Conservation (phyloP, 2,888 invertebrate species). For the Gordius sp. region DNA sequence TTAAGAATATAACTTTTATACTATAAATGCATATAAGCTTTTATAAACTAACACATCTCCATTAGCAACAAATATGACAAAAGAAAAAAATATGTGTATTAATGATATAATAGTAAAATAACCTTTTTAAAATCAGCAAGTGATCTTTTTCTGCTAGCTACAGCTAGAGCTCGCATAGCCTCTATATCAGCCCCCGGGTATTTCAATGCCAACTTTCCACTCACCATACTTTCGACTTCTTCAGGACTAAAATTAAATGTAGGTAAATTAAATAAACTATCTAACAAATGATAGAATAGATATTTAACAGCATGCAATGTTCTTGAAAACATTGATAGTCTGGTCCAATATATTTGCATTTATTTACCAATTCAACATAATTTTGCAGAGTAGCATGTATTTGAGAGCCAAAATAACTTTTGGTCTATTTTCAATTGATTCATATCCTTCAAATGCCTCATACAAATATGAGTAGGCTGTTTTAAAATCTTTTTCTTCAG, state of each 20-base stretch:
- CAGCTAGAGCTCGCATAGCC: conserved; percentile 87
- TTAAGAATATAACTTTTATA: no score
- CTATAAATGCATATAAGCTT: no score
- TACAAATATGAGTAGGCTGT: conserved; percentile 98
- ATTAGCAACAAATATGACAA: neutral
- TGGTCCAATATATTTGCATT: no score
- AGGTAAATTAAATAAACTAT: no score
- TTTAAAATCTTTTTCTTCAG: conserved; percentile 98
- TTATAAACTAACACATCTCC: neutral
- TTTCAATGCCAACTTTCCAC: conserved; percentile 82
- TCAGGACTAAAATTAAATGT: conserved; percentile 44
- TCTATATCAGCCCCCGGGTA: conserved; percentile 81
- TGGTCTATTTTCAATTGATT: conserved; percentile 56
- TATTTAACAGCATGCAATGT: no score
- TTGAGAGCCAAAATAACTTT: conserved; percentile 78
- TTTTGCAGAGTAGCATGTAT: conserved; percentile 94
- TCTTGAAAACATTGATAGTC: no score
- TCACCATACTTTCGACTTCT: conserved; percentile 72
- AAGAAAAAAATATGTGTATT: conserved; percentile 15
- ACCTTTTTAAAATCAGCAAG: conserved; percentile 67
- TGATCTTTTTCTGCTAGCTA: conserved; percentile 79
- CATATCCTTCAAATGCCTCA: conserved; percentile 94
- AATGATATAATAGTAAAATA: neutral
- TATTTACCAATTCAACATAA: conserved; percentile 57
- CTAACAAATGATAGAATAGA: no score